Evolutionary conservation across 1,140 invertebrate species (phyloP).

Genomic region (Lepidostoma basale): DNA sequence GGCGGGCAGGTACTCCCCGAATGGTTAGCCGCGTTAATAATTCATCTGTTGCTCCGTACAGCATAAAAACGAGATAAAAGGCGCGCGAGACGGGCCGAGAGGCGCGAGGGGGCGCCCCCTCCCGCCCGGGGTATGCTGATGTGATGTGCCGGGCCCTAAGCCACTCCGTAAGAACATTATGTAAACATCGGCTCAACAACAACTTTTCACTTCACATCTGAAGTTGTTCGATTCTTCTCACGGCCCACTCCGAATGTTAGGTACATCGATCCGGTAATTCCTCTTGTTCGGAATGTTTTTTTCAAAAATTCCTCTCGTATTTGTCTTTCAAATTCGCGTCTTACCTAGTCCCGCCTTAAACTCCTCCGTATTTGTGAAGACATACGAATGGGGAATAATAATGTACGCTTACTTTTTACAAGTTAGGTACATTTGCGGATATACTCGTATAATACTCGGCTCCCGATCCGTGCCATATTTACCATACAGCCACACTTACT

Average conservation of each 20-base stretch:
- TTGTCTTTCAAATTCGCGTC: conserved; percentile 19
- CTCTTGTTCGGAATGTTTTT: conserved; percentile 16
- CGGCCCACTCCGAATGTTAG: not conserved
- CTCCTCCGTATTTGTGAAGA: not conserved
- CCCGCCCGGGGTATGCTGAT: conserved; percentile 10
- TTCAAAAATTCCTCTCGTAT: not conserved
- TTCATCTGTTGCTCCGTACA: conserved; percentile 18
- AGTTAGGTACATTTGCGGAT: too few species aligned
- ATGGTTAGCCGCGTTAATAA: conserved; percentile 7
- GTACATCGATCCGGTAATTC: conserved; percentile 16
- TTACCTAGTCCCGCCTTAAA: not conserved
- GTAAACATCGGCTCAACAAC: conserved; percentile 25
- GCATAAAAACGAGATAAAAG: conserved; percentile 6
- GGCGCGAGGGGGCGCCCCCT: not conserved
- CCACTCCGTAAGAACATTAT: conserved; percentile 31
- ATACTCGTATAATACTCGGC: too few species aligned
- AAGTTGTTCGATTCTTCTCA: conserved; percentile 17
- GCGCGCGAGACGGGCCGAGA: not conserved
- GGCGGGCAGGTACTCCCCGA: too few species aligned
- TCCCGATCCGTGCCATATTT: too few species aligned
- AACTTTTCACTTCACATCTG: conserved; percentile 18
- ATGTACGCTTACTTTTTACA: not conserved
- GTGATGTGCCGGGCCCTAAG: conserved; percentile 23
- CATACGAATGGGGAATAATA: conserved; percentile 2
- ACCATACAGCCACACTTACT: too few species aligned